These are phyloP conservation scores for Acrobasis consociella DNA, from an alignment of 2,888 invertebrate species.

Conservation along the genomic window DNA sequence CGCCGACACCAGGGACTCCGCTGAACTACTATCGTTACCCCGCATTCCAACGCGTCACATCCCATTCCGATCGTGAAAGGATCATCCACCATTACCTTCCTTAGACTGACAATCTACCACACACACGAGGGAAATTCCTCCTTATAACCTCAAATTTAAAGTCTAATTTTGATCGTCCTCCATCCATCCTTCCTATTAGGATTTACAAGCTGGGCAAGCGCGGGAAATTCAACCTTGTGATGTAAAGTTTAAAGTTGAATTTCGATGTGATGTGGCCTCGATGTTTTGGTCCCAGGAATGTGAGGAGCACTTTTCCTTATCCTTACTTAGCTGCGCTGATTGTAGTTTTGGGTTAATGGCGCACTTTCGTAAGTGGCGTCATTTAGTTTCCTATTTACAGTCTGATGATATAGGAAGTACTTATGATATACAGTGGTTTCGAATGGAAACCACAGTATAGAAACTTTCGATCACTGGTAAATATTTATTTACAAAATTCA, in stretches of 20 bases:
- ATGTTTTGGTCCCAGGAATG: conserved; percentile 12
- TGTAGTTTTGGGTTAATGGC: conserved; percentile 18
- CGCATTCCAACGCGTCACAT: conserved; percentile 21
- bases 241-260: background rate
- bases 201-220: background rate
- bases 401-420: background rate
- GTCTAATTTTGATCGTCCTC: background rate
- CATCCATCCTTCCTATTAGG: conserved; percentile 11
- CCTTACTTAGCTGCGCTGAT: conserved; percentile 20
- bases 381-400: conserved; percentile 1
- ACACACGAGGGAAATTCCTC: background rate
- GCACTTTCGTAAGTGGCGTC: conserved; percentile 1
- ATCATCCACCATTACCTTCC: conserved; percentile 17
- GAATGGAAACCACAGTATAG: no score
- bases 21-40: background rate
- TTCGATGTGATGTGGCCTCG: background rate
- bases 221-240: background rate
- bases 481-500: no score
- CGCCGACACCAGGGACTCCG: background rate
- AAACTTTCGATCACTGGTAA: no score
- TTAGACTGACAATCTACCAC: background rate
- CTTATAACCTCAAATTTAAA: background rate
- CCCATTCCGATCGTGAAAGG: conserved; percentile 19
- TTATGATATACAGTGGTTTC: no score
- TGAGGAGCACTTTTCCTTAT: conserved; percentile 21